Percentiles rank a stretch among this genome's conserved stretches.
phyloP scores from a whole-genome alignment of 2,113 vertebrate species.

The Aegotheles bennettii region DNA sequence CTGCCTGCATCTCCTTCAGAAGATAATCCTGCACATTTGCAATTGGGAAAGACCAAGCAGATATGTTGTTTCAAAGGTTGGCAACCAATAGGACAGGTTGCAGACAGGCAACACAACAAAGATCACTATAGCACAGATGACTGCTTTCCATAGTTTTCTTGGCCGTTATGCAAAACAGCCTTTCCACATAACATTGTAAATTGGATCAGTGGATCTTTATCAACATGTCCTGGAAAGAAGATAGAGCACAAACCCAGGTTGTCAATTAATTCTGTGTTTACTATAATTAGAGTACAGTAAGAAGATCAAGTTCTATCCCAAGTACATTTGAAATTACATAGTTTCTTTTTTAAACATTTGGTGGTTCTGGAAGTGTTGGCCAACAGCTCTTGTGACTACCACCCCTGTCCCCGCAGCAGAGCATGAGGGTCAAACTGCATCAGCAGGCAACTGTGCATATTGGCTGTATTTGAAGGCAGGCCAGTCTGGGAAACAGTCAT shows the following conservation, averaged over 20 bases:
- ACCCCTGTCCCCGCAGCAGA: background rate
- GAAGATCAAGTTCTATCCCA: background rate
- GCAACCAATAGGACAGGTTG: background rate
- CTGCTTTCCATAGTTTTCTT: background rate
- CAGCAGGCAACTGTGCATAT: background rate
- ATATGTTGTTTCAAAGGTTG: background rate
- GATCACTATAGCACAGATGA: rapidly evolving
- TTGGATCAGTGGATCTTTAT: background rate
- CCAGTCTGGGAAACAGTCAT: background rate
- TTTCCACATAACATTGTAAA: background rate
- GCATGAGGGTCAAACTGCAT: background rate
- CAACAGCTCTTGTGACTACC: background rate
- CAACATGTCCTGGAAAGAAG: background rate
- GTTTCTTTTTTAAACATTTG: background rate
- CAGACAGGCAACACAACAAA: background rate
- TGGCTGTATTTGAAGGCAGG: background rate
- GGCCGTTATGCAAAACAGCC: background rate
- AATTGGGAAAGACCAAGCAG: background rate
- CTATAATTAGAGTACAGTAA: background rate
- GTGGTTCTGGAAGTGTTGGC: background rate
- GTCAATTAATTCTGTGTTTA: background rate
- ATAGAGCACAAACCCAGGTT: background rate
- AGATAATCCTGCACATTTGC: background rate
- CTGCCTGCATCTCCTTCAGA: background rate
- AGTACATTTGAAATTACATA: background rate